Percentiles rank a stretch among this genome's conserved stretches.
phyloP scores from a whole-genome alignment of 2,113 vertebrate species.

The Murina feae region DNA sequence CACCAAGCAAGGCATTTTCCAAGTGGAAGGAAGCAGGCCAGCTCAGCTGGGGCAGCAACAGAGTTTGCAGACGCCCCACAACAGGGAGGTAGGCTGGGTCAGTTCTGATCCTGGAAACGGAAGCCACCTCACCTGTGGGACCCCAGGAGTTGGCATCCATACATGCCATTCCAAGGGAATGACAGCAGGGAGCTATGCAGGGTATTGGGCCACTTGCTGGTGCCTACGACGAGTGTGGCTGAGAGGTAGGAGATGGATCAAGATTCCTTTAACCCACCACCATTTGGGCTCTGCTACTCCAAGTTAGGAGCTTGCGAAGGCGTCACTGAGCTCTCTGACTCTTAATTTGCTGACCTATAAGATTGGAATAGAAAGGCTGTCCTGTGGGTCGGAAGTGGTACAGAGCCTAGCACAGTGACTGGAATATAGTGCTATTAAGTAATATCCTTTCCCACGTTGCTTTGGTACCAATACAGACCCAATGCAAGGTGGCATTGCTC shows the following conservation, averaged over 20 bases:
- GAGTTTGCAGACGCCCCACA: neutral
- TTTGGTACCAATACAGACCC: neutral
- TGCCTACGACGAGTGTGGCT: neutral
- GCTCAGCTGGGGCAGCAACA: neutral
- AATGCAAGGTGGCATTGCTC: neutral
- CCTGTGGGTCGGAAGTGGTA: neutral
- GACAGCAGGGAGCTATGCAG: rapidly evolving
- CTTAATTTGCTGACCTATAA: neutral
- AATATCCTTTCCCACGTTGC: neutral
- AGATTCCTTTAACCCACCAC: neutral
- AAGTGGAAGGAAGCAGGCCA: neutral
- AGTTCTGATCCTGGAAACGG: neutral
- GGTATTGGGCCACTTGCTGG: rapidly evolving
- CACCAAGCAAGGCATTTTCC: neutral
- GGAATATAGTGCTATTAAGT: too few species aligned
- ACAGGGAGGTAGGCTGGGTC: rapidly evolving
- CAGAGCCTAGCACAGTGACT: neutral
- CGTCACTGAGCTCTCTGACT: neutral
- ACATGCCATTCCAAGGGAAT: neutral
- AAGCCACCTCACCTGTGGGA: neutral
- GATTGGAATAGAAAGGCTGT: neutral
- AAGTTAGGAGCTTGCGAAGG: neutral
- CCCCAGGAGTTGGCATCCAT: neutral
- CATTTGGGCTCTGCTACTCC: neutral
- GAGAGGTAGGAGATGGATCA: neutral